phyloP scores from a whole-genome alignment of 92 coral and sea anemone species.

The Porites cylindrica region DNA sequence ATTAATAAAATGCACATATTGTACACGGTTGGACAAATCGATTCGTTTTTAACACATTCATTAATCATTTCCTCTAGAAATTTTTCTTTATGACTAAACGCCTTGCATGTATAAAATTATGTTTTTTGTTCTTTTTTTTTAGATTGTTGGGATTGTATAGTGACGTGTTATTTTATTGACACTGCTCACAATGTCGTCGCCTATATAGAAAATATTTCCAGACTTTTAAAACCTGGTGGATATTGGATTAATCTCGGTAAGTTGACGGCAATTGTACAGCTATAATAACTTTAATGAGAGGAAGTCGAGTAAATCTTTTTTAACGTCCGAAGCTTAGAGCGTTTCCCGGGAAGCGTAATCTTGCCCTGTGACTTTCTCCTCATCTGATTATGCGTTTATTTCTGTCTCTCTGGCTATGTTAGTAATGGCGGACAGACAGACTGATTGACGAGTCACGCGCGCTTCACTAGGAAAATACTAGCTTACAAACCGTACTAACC shows the following conservation, averaged over 20 bases:
- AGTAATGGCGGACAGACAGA: background rate
- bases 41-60: too few species aligned
- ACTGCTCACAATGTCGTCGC: conserved; percentile 94
- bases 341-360: too few species aligned
- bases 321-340: too few species aligned
- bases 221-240: conserved; percentile 94
- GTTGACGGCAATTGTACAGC: background rate
- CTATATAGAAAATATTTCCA: conserved; percentile 88
- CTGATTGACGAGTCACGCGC: background rate
- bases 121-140: conserved; percentile 18
- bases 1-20: too few species aligned
- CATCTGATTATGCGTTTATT: background rate
- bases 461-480: too few species aligned
- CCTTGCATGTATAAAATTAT: background rate
- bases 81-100: too few species aligned
- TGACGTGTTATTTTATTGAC: conserved; percentile 95
- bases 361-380: background rate
- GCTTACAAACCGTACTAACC: too few species aligned
- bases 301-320: too few species aligned
- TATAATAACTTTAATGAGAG: too few species aligned
- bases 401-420: background rate
- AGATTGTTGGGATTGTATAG: conserved; percentile 94
- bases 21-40: too few species aligned
- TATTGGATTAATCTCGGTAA: conserved; percentile 95
- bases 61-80: too few species aligned